Conservation (phyloP, 1,140 invertebrate genomes). For the Papilio machaon region DNA sequence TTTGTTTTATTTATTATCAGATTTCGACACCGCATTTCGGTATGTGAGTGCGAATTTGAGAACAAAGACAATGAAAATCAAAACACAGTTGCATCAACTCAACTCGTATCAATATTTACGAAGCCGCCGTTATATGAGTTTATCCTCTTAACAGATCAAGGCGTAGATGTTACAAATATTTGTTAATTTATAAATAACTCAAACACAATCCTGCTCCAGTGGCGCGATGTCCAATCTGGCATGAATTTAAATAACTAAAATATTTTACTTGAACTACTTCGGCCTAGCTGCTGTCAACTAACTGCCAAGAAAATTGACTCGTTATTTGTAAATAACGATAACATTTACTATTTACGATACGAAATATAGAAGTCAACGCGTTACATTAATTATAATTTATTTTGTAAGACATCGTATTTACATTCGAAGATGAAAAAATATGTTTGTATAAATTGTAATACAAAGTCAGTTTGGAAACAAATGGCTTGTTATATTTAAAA, state of each 20-base stretch:
- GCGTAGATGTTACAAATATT: slow-evolving; percentile 37
- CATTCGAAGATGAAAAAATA: slow-evolving; percentile 15
- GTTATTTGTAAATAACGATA: slow-evolving; percentile 34
- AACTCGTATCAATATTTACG: slow-evolving; percentile 9
- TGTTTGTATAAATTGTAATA: slow-evolving; percentile 16
- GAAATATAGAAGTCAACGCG: slow-evolving; percentile 12
- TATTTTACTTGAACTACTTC: slow-evolving; percentile 24
- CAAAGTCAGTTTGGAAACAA: background rate
- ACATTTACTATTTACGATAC: slow-evolving; percentile 20
- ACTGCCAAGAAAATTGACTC: slow-evolving; percentile 29
- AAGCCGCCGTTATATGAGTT: slow-evolving; percentile 20
- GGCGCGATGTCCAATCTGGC: slow-evolving; percentile 19
- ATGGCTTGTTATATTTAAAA: slow-evolving; percentile 19
- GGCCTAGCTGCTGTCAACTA: slow-evolving; percentile 29
- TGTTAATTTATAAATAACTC: slow-evolving; percentile 35
- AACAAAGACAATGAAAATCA: background rate
- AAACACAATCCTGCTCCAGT: slow-evolving; percentile 22
- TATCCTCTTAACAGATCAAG: slow-evolving; percentile 39
- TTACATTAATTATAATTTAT: slow-evolving; percentile 22
- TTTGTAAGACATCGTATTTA: background rate
- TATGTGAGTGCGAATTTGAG: background rate
- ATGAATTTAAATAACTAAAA: slow-evolving; percentile 27
- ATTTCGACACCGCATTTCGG: background rate
- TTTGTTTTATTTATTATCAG: background rate
- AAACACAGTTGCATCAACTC: slow-evolving; percentile 9